These are phyloP conservation scores for Apistogramma diplotaenia DNA, from an alignment of 2,113 vertebrate genomes.

Conservation along the genomic window DNA sequence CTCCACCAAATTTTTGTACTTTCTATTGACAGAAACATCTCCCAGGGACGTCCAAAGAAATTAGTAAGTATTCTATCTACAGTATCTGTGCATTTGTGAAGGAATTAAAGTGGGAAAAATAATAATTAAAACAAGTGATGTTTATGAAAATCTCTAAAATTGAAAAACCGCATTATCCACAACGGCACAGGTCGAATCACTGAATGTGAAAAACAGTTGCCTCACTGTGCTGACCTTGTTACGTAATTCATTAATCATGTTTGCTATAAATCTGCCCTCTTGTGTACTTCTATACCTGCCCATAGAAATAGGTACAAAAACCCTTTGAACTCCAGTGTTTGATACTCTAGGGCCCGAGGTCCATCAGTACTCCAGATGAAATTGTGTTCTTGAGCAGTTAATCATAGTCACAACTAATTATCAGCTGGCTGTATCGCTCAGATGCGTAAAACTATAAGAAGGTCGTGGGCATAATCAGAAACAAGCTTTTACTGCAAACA, in stretches of 20 bases:
- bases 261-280: not conserved
- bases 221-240: not conserved
- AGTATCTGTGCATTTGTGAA: not conserved
- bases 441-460: slow-evolving; percentile 23
- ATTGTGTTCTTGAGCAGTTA: slow-evolving; percentile 40
- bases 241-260: not conserved
- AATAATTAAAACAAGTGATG: not conserved
- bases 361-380: not conserved
- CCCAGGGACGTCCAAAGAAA: not conserved
- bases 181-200: not conserved
- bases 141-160: no score
- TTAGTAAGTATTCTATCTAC: no score
- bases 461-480: slow-evolving; percentile 53
- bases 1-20: not conserved
- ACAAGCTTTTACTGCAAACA: slow-evolving; percentile 31
- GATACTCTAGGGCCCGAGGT: not conserved
- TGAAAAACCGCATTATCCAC: not conserved
- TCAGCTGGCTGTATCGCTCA: slow-evolving; percentile 32
- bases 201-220: not conserved
- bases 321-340: not conserved
- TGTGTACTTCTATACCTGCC: not conserved
- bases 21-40: not conserved
- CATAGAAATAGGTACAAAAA: not conserved
- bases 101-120: not conserved
- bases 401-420: slow-evolving; percentile 58